Conservation (phyloP, 2,888 invertebrate genomes). For the Coleophora deauratella region DNA sequence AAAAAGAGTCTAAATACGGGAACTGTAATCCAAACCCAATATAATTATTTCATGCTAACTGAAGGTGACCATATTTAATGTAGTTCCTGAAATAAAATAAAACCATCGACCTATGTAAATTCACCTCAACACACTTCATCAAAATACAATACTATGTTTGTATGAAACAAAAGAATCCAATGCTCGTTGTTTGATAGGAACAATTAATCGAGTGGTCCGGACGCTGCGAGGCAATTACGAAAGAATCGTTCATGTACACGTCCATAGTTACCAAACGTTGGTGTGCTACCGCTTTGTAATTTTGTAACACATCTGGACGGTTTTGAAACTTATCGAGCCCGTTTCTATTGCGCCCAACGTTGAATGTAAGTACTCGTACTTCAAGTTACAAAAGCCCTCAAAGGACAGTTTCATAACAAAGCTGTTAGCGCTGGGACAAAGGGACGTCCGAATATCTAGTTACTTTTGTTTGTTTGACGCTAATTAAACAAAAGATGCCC, state of each 20-base stretch:
- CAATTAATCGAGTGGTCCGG: conserved; percentile 70
- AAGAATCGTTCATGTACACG: conserved; percentile 48
- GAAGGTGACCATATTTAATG: no score
- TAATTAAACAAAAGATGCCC: conserved; percentile 66
- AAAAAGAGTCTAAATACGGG: no score
- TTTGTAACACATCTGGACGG: conserved; percentile 71
- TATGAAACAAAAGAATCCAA: conserved; percentile 54
- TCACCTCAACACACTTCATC: no score
- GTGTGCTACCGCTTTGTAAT: conserved; percentile 62
- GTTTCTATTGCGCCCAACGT: conserved; percentile 54
- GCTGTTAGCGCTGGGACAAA: conserved; percentile 47
- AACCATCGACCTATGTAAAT: no score
- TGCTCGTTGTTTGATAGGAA: conserved; percentile 55
- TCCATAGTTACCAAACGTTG: conserved; percentile 57
- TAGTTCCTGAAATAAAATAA: no score
- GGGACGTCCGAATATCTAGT: conserved; percentile 56
- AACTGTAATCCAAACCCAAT: no score
- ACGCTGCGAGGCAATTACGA: conserved; percentile 65
- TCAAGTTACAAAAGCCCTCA: conserved; percentile 48
- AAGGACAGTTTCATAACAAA: conserved; percentile 52
- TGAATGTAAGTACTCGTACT: conserved; percentile 30
- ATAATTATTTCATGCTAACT: no score
- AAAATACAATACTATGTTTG: not conserved
- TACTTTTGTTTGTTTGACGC: conserved; percentile 61
- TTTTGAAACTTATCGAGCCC: conserved; percentile 71